Evolutionary conservation across 2,113 vertebrate species (phyloP).

Genomic region (Himantopus leucocephalus): DNA sequence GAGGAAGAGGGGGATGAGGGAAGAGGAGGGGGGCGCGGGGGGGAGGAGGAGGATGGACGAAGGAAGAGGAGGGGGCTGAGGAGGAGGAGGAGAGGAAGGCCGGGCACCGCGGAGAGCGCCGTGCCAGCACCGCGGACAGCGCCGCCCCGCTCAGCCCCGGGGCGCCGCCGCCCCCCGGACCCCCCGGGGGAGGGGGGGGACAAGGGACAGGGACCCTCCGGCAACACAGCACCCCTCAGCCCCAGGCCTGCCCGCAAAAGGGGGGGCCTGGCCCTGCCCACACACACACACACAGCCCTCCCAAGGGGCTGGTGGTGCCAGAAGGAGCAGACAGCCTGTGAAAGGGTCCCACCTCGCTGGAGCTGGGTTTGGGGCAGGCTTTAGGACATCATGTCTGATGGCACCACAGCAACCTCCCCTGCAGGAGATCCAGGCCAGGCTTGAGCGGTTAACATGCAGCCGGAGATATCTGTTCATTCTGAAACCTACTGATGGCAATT

Average conservation of each 20-base stretch:
- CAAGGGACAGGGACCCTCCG: neutral
- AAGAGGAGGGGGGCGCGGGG: neutral
- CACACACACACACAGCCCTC: too few species aligned
- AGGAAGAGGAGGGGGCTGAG: slow-evolving; percentile 20
- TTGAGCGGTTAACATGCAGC: neutral
- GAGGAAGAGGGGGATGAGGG: slow-evolving; percentile 27
- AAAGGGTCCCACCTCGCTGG: accelerated
- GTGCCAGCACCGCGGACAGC: slow-evolving; percentile 48
- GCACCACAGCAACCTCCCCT: neutral
- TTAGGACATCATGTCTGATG: neutral
- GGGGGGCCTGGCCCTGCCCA: neutral
- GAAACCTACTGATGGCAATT: neutral
- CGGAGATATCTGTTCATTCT: neutral
- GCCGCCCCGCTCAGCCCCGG: neutral
- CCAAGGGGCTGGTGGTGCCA: neutral
- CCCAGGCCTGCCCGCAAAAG: neutral
- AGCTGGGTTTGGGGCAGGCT: neutral
- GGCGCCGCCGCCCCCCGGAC: neutral
- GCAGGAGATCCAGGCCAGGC: neutral
- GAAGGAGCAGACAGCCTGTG: accelerated
- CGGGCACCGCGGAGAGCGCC: slow-evolving; percentile 25
- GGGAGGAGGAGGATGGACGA: neutral
- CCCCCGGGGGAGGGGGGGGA: neutral
- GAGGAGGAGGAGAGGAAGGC: slow-evolving; percentile 25
- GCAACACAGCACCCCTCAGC: neutral